Percentiles rank a stretch among this genome's conserved stretches.
Evolutionary conservation across 2,888 invertebrate species (phyloP).

Genomic region (Hartigia nigra): DNA sequence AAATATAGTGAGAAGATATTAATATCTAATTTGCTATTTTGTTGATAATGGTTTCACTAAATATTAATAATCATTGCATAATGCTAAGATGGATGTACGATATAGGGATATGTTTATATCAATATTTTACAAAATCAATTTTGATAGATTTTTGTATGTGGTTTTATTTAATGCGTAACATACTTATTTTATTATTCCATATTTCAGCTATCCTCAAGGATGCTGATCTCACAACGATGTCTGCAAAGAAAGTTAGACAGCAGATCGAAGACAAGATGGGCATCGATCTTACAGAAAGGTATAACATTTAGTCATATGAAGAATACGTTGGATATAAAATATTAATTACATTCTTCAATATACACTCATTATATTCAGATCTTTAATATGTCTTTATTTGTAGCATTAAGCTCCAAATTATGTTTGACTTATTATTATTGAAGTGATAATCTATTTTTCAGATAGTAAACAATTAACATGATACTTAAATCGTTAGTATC

Average conservation of each 20-base stretch:
- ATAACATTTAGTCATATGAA: constrained; percentile 25
- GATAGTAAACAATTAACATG: background rate
- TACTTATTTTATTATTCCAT: constrained; percentile 33
- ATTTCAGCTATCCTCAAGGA: constrained; percentile 84
- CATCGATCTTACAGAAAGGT: constrained; percentile 77
- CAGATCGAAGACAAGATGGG: constrained; percentile 85
- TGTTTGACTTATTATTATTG: background rate
- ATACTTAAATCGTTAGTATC: background rate
- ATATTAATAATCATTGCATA: background rate
- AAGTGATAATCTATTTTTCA: background rate
- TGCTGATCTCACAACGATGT: constrained; percentile 85
- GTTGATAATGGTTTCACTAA: background rate
- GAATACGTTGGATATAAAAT: background rate
- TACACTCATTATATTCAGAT: background rate
- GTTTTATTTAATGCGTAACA: background rate
- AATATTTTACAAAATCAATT: background rate
- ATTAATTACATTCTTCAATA: background rate
- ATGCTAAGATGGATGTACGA: too few species aligned
- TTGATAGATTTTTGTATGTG: constrained; percentile 1
- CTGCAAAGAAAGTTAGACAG: constrained; percentile 90
- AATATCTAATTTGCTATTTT: background rate
- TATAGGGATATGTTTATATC: background rate
- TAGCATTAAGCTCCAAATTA: background rate
- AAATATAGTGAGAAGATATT: background rate
- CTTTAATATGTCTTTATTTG: background rate